Percentiles rank a stretch among this genome's conserved stretches.
Evolutionary conservation across 2,797 vertebrate genomes (phyloP).

Genomic region (Parauchenoglanis ngamensis): DNA sequence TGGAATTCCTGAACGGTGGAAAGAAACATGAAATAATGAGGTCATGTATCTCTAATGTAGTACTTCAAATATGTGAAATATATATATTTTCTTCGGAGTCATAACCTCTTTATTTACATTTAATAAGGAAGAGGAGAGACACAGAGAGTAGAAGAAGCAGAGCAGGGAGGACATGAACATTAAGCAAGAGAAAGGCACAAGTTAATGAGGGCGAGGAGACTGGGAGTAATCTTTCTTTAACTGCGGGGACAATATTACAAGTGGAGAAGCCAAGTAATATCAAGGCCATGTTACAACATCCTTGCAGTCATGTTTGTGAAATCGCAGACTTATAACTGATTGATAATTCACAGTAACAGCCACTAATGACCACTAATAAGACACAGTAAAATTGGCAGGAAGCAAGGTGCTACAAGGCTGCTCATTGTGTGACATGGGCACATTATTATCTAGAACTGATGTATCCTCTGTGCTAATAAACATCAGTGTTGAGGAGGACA

Average conservation of each 20-base stretch:
- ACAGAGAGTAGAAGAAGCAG: not conserved
- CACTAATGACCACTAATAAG: not conserved
- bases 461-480: not conserved
- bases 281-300: not conserved
- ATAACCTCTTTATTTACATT: constrained; percentile 6
- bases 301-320: constrained; percentile 10
- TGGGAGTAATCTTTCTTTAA: not conserved
- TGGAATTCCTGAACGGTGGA: not conserved
- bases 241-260: not conserved
- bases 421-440: not conserved
- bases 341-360: constrained; percentile 1
- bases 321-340: not conserved
- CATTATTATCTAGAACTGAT: constrained; percentile 17
- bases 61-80: not conserved
- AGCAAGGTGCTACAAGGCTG: not conserved
- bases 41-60: constrained; percentile 14
- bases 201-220: not conserved
- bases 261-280: not conserved
- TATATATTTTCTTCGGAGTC: not conserved
- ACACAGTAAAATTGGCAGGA: not conserved
- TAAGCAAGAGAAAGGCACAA: not conserved
- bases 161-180: not conserved
- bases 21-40: constrained; percentile 12
- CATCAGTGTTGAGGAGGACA: not conserved
- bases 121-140: not conserved